phyloP scores from a whole-genome alignment of 30 jellyfish, hydroid and myxozoan genomes.

The Hydractinia echinata region DNA sequence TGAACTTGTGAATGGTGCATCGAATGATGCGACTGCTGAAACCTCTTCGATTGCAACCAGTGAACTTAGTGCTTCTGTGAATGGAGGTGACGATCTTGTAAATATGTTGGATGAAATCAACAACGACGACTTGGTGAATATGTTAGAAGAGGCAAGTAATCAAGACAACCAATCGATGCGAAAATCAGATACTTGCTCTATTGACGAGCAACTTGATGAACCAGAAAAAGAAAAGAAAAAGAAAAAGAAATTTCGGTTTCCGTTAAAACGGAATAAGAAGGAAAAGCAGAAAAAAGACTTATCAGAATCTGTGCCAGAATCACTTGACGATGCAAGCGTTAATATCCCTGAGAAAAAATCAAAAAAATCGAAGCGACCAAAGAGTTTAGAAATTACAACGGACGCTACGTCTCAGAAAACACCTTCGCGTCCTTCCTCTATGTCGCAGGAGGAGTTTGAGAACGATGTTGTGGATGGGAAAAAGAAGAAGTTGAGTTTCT shows the following conservation, averaged over 20 bases:
- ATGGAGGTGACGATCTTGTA: too few relatives aligned
- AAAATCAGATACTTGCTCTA: too few relatives aligned
- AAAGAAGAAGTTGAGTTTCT: slow-evolving; percentile 11
- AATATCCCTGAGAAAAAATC: background rate
- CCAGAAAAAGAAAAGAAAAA: background rate
- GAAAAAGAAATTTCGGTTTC: slow-evolving; percentile 17
- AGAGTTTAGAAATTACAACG: slow-evolving; percentile 16
- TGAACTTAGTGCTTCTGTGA: too few relatives aligned
- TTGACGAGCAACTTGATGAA: background rate
- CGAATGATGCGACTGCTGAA: too few relatives aligned
- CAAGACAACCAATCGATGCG: background rate
- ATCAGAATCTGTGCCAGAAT: background rate
- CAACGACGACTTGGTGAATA: background rate
- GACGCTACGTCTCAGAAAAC: background rate
- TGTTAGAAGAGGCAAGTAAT: slow-evolving; percentile 8
- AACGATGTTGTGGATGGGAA: background rate
- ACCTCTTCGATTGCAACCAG: too few relatives aligned
- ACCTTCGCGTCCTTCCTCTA: slow-evolving; percentile 15
- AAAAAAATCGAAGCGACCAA: background rate
- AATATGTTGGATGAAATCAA: too few relatives aligned
- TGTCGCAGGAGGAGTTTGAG: slow-evolving; percentile 14
- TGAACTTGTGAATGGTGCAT: too few relatives aligned
- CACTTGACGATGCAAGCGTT: background rate
- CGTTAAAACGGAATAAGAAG: background rate
- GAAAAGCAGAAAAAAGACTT: slow-evolving; percentile 11